Evolutionary conservation across 2,888 invertebrate species (phyloP).

Genomic region (Theristus sp.): DNA sequence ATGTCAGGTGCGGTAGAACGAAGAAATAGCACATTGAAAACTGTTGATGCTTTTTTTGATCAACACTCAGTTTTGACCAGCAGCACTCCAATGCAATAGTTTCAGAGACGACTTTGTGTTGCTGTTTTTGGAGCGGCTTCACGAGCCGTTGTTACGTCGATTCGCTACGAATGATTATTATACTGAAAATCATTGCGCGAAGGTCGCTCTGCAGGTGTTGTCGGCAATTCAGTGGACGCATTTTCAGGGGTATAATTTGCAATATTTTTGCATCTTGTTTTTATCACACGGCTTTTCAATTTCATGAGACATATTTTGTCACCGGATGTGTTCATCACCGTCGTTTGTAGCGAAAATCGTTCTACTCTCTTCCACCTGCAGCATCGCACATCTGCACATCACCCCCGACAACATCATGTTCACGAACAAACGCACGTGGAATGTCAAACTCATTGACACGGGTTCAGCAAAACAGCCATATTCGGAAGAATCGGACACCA

Average conservation of each 20-base stretch:
- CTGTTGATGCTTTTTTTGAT: too few relatives aligned
- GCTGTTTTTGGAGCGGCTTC: slow-evolving; percentile 38
- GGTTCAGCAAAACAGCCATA: slow-evolving; percentile 37
- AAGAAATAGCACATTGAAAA: too few relatives aligned
- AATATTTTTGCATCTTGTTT: too few relatives aligned
- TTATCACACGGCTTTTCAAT: too few relatives aligned
- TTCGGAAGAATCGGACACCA: background rate
- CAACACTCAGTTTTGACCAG: too few relatives aligned
- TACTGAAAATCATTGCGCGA: slow-evolving; percentile 73
- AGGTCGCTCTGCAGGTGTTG: slow-evolving; percentile 62
- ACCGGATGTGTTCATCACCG: too few relatives aligned
- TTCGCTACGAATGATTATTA: slow-evolving; percentile 74
- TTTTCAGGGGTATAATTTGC: slow-evolving; percentile 68
- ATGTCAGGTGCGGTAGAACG: slow-evolving; percentile 45
- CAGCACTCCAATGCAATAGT: too few relatives aligned
- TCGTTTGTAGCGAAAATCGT: too few relatives aligned
- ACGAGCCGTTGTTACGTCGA: slow-evolving; percentile 60
- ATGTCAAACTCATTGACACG: slow-evolving; percentile 72
- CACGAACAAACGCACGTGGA: slow-evolving; percentile 49
- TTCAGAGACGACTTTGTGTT: slow-evolving; percentile 25
- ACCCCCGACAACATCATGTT: slow-evolving; percentile 90
- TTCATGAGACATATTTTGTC: too few relatives aligned
- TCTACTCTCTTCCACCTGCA: too few relatives aligned
- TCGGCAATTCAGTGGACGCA: slow-evolving; percentile 84
- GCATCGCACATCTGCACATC: slow-evolving; percentile 60